Evolutionary conservation across 1,140 invertebrate genomes (phyloP).

Genomic region (Drosophila yakuba): DNA sequence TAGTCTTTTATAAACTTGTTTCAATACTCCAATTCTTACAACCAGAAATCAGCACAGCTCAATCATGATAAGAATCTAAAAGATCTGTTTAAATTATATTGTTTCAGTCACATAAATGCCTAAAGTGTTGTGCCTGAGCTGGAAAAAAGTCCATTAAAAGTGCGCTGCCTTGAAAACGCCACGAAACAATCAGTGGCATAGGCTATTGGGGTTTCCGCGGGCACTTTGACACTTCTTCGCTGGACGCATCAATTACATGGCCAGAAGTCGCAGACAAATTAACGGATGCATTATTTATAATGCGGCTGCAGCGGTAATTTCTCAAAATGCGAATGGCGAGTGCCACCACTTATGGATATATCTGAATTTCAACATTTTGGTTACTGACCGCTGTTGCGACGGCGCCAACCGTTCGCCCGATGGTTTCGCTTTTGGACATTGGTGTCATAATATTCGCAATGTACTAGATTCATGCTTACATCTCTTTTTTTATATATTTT

Average conservation of each 20-base stretch:
- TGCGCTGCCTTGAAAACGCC: not conserved
- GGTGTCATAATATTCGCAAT: conserved; percentile 48
- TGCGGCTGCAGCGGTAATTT: conserved; percentile 33
- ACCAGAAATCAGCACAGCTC: no score
- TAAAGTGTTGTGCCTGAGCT: not conserved
- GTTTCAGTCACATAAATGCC: not conserved
- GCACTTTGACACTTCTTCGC: conserved; percentile 43
- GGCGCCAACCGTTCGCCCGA: conserved; percentile 32
- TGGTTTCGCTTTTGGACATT: conserved; percentile 49
- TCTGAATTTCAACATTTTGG: conserved; percentile 10
- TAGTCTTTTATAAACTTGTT: not conserved
- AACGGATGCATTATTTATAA: conserved; percentile 58
- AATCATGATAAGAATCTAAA: no score
- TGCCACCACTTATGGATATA: conserved; percentile 28
- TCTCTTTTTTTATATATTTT: not conserved
- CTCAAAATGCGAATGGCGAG: conserved; percentile 8
- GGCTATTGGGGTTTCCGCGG: not conserved
- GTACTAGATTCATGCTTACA: conserved; percentile 7
- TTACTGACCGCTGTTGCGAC: conserved; percentile 14
- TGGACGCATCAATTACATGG: conserved; percentile 40
- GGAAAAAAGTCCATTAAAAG: not conserved
- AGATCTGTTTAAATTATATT: not conserved
- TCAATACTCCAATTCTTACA: not conserved
- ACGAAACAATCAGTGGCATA: conserved; percentile 2
- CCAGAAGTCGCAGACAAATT: conserved; percentile 45